phyloP scores from a whole-genome alignment of 1,140 invertebrate species.

The Calephelis nemesis region DNA sequence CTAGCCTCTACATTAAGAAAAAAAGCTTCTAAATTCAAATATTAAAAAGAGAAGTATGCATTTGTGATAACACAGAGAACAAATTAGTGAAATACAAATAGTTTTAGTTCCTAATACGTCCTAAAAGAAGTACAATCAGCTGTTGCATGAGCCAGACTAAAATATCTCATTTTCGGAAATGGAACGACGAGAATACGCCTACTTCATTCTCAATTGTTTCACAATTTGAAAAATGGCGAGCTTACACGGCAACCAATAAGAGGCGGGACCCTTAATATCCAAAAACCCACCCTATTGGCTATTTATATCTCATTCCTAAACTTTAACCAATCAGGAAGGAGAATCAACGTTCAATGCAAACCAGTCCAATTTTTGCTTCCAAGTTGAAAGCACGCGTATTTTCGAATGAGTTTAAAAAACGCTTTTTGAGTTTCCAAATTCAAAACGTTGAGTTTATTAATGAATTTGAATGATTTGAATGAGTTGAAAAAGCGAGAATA shows the following conservation, averaged over 20 bases:
- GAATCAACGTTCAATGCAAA: slow-evolving; percentile 62
- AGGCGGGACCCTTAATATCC: slow-evolving; percentile 55
- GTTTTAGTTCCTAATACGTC: slow-evolving; percentile 20
- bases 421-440: slow-evolving; percentile 13
- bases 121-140: slow-evolving; percentile 38
- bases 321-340: slow-evolving; percentile 53
- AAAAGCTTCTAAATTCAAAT: too few species aligned
- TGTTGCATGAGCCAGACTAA: slow-evolving; percentile 42
- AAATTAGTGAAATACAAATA: neutral
- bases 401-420: slow-evolving; percentile 1
- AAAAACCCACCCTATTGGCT: slow-evolving; percentile 44
- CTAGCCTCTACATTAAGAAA: too few species aligned
- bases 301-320: slow-evolving; percentile 36
- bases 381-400: slow-evolving; percentile 44
- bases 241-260: slow-evolving; percentile 55
- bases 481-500: slow-evolving; percentile 26
- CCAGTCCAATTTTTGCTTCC: slow-evolving; percentile 69
- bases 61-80: too few species aligned
- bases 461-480: slow-evolving; percentile 1
- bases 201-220: slow-evolving; percentile 69
- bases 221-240: slow-evolving; percentile 72
- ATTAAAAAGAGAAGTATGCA: too few species aligned
- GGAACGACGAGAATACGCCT: slow-evolving; percentile 51
- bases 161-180: slow-evolving; percentile 57
- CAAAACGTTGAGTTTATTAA: neutral